Base-by-base conservation (phyloP, 2,113 vertebrate genomes). In the Sylvilagus bachmani region DNA sequence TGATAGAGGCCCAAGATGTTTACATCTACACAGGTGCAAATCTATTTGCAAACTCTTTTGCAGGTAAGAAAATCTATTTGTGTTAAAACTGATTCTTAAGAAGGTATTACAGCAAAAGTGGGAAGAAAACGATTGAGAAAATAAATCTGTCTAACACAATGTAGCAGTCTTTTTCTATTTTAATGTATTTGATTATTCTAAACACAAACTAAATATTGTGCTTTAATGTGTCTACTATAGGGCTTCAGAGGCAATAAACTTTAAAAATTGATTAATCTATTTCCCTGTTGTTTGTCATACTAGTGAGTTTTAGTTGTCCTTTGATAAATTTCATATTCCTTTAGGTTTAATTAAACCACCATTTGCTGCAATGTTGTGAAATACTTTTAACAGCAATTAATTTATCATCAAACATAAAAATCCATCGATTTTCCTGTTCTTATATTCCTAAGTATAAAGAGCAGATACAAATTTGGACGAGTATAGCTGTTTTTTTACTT, bases 321-420 rank as follows among this genome's bases (percentile, higher is more conserved):
- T 95, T n/a, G 24, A 11, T 88, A 70, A 81, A 81, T 89, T 96
- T 88, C 33, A 91, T 86, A 96, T 97, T 87, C 5, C 12, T 94
- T 83, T 33, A 55, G 1, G 53, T 97, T 97, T 96, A 97, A 96
- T 95, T 89, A 97, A 97, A 6, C 21, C 25, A 74, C 53, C 71
- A 82, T 71, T 87, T 95, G 97, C 91, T 31, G 22, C 27, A 96
- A 96, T 66, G 10, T 66, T 90, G 11, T 17, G 66, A 86, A 97
- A 70, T 10, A 2, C 1, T 69, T 89, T 91, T 90, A 89, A 33
- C 69, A 77, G 1, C 27, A 91, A 80, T 86, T 79, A 66, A 92
- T 89, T 96, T 93, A 11, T 84, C 97, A 96, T 91, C 95, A 95
- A 91, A 33, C n/a, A 22, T 93, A 79, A 86, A 87, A 4, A 81